Conservation (phyloP, 2,113 vertebrate genomes). For the Pomatorhinus ruficollis region DNA sequence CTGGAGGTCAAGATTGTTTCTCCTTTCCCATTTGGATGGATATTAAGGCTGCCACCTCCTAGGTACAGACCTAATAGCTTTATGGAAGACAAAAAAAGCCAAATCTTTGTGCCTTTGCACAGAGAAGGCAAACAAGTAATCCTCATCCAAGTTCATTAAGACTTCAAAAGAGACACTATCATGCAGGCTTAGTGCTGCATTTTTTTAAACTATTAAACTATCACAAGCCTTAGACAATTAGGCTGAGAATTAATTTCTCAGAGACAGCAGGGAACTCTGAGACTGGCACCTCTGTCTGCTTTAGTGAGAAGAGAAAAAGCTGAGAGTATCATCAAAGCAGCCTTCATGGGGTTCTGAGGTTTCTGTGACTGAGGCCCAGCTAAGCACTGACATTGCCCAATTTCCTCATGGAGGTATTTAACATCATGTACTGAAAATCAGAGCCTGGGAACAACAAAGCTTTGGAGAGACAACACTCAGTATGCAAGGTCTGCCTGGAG, state of each 20-base stretch:
- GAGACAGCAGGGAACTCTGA: background rate
- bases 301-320: background rate
- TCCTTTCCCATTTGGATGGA: background rate
- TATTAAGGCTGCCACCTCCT: background rate
- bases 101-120: background rate
- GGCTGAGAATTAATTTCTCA: background rate
- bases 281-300: background rate
- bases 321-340: background rate
- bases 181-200: background rate
- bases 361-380: background rate
- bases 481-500: background rate
- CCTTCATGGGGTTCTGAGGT: background rate
- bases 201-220: background rate
- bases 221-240: background rate
- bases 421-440: background rate
- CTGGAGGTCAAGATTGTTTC: background rate
- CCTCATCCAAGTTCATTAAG: background rate
- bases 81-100: background rate
- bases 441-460: conserved; percentile 22
- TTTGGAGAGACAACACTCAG: conserved; percentile 44
- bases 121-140: background rate
- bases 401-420: conserved; percentile 26
- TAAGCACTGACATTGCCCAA: background rate
- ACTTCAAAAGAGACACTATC: background rate
- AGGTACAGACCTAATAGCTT: background rate